These are phyloP conservation scores for Steinernema feltiae DNA, from an alignment of 1,140 invertebrate species.

Conservation along the genomic window DNA sequence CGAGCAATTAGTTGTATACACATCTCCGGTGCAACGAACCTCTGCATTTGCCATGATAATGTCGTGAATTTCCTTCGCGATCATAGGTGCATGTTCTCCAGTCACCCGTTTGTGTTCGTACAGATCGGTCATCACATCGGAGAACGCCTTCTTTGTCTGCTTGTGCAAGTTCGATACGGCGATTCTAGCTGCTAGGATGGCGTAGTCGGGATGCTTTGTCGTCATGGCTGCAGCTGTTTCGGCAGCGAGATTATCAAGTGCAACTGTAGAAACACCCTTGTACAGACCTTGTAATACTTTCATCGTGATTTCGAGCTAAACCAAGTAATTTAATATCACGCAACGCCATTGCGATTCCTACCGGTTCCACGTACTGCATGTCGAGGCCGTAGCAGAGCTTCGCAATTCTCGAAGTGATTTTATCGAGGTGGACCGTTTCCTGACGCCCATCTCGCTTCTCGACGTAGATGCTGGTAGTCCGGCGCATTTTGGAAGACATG, in stretches of 20 bases:
- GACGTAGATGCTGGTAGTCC: neutral
- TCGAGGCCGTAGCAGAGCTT: neutral
- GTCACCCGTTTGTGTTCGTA: slow-evolving; percentile 71
- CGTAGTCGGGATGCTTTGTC: slow-evolving; percentile 92
- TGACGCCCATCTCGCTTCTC: neutral
- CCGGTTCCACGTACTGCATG: neutral
- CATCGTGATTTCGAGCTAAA: slow-evolving; percentile 58
- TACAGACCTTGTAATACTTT: slow-evolving; percentile 83
- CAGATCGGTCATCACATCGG: slow-evolving; percentile 84
- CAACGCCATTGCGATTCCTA: neutral
- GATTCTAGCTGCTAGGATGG: slow-evolving; percentile 84
- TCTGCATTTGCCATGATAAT: slow-evolving; percentile 81
- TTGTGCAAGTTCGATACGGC: slow-evolving; percentile 96
- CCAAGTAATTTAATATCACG: neutral
- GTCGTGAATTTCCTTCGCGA: slow-evolving; percentile 74
- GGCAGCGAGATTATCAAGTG: slow-evolving; percentile 91
- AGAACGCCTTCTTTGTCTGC: slow-evolving; percentile 64
- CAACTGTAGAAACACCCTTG: slow-evolving; percentile 87
- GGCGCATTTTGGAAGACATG: neutral
- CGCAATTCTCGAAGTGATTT: neutral
- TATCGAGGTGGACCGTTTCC: neutral
- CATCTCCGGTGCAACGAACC: slow-evolving; percentile 41
- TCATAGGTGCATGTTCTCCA: slow-evolving; percentile 70
- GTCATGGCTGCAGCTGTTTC: slow-evolving; percentile 93
- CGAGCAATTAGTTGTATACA: neutral